Base-by-base conservation (phyloP, 1,140 invertebrate genomes). In the Drosophila arizonae region DNA sequence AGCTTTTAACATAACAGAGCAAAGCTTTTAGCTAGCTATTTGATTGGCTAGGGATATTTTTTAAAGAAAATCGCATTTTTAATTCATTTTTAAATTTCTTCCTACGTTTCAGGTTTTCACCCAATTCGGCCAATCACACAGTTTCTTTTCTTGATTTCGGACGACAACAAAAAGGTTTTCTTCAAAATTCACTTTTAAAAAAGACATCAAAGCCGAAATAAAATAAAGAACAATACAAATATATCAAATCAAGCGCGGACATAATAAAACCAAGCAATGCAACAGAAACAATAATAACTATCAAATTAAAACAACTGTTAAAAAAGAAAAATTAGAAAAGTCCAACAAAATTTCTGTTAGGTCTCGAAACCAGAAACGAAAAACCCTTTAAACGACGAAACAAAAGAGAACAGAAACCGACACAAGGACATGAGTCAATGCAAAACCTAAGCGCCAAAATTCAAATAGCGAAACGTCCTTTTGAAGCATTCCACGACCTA, bases 111-210 rank as follows among this genome's bases (percentile, higher is more conserved):
- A 69, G 85, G 72, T 88, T 81, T 80, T 80, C 70, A 75, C 66
- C 36, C 52, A 50, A 56, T 87, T 87, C 82, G 82, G 79, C 79
- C 79, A 81, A 82, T 79, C 79, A 87, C 67, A 68, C 15, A 11
- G 46, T 50, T 50, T 65, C 65, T 65, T 71, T 41, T 24, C 60
- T 71, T 41, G 61, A 41, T 60, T 55, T 75, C 48, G 58, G 51
- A 69, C 57, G 57, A 15, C 24, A 45, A 15, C 55, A 70, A 26
- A 39, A 15, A 54, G 67, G 46, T 76, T 68, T 72, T 39, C 24
- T 30, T 72, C 36, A 26, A 63, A 76, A 70, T 67, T 67, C 28
- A 63, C 33, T n/a, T 51, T 30, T 5, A 30, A 24, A 51, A 61
- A 48, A 79, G 56, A 41, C 51, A 52, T 45, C 17, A 48, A 50